These are phyloP conservation scores for Orthosia cruda DNA, from an alignment of 2,888 invertebrate genomes.

Conservation along the genomic window DNA sequence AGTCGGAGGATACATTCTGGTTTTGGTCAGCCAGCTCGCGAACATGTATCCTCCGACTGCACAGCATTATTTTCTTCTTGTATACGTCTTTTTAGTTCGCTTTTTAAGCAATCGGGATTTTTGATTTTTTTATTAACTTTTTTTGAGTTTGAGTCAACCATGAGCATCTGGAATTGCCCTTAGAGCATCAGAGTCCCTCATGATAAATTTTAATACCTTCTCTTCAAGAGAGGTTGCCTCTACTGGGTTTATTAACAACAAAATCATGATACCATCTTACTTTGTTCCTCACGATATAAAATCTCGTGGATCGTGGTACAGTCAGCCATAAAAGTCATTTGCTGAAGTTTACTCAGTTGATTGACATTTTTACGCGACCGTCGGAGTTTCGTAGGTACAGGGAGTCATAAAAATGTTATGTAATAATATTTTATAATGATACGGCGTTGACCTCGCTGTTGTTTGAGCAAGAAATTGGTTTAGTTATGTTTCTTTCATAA, in stretches of 20 bases:
- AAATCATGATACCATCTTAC: slow-evolving; percentile 15
- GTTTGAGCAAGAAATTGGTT: slow-evolving; percentile 28
- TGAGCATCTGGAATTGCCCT: too few species aligned
- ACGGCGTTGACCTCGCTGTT: slow-evolving; percentile 21
- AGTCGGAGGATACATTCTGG: too few species aligned
- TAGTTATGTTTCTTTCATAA: background rate
- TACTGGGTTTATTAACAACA: background rate
- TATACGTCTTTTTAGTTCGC: too few species aligned
- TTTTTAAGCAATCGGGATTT: too few species aligned
- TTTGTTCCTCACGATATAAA: slow-evolving; percentile 23
- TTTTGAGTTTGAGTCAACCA: too few species aligned
- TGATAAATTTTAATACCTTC: too few species aligned
- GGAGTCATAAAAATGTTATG: slow-evolving; percentile 48
- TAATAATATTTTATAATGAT: slow-evolving; percentile 62
- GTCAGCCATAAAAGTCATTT: slow-evolving; percentile 36
- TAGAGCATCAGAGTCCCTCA: too few species aligned
- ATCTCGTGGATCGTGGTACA: background rate
- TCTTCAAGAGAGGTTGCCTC: background rate
- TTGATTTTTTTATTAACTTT: too few species aligned
- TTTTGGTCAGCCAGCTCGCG: too few species aligned
- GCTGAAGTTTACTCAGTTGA: slow-evolving; percentile 38
- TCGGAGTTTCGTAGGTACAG: slow-evolving; percentile 30
- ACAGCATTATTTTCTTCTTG: too few species aligned
- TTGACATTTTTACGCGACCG: slow-evolving; percentile 62
- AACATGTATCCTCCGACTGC: too few species aligned